Conservation (phyloP, 2,888 invertebrate genomes). For the Lasioglossum villosulum region DNA sequence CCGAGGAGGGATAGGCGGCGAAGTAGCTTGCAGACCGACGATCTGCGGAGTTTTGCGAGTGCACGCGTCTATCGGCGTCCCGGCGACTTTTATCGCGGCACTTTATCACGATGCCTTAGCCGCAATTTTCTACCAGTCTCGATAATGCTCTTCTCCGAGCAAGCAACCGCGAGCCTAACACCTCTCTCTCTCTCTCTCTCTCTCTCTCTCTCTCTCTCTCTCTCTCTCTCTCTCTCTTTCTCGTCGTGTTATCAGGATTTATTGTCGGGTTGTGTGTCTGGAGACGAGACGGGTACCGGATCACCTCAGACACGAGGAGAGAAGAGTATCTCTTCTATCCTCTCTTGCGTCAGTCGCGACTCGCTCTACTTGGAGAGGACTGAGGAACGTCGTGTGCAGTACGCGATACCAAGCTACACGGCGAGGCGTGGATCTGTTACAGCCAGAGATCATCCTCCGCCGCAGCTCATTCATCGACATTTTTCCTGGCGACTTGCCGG, state of each 20-base stretch:
- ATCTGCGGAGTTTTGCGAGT: constrained; percentile 43
- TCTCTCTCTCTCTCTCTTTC: not conserved
- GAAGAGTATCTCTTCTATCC: not conserved
- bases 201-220: not conserved
- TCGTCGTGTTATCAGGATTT: constrained; percentile 48
- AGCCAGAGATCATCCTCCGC: not conserved
- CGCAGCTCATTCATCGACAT: constrained; percentile 4
- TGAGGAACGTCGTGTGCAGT: constrained; percentile 50
- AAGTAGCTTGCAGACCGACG: constrained; percentile 24
- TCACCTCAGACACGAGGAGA: not conserved
- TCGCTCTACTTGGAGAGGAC: constrained; percentile 67
- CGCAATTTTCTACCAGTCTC: constrained; percentile 44
- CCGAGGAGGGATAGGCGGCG: not conserved
- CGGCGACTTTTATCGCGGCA: constrained; percentile 38
- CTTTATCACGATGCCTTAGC: constrained; percentile 47
- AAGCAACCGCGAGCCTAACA: not conserved
- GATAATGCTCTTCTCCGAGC: constrained; percentile 24
- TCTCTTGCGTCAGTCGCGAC: constrained; percentile 61
- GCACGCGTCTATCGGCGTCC: constrained; percentile 4
- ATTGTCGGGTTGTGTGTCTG: constrained; percentile 25
- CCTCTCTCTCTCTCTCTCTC: no score
- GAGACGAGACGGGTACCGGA: not conserved
- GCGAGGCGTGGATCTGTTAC: constrained; percentile 6
- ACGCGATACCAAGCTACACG: constrained; percentile 6
- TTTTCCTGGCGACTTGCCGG: not conserved